A percentile compares a stretch with the other conserved stretches of the same genome.
phyloP scores from a whole-genome alignment of 2,888 invertebrate species.

The Lithophane ornitopus region DNA sequence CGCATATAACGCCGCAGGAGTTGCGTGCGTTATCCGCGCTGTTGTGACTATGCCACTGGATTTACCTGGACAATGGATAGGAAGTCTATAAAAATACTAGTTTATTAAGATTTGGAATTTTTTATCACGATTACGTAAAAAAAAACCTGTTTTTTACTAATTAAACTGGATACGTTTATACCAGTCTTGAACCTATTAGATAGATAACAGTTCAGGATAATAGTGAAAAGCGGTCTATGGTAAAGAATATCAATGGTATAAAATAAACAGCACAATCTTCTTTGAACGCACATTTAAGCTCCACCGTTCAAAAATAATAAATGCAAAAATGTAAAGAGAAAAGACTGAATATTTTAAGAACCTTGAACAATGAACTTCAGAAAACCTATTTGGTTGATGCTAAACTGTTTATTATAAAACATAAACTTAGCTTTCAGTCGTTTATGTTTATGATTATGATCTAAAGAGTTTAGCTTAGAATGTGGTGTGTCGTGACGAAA shows the following conservation, averaged over 20 bases:
- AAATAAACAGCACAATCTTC: background rate
- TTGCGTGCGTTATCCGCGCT: constrained; percentile 94
- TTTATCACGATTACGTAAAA: background rate
- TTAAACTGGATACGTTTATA: background rate
- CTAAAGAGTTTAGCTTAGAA: constrained; percentile 42
- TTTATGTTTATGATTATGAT: constrained; percentile 60
- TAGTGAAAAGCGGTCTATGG: background rate
- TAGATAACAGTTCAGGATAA: background rate
- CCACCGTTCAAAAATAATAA: constrained; percentile 41
- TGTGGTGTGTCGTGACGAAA: constrained; percentile 43
- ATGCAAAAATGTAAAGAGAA: constrained; percentile 46
- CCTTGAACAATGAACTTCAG: constrained; percentile 51
- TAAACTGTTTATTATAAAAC: constrained; percentile 57
- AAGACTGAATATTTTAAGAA: constrained; percentile 55
- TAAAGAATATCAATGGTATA: background rate
- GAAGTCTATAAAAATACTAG: background rate
- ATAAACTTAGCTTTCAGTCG: constrained; percentile 56
- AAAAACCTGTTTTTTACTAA: background rate
- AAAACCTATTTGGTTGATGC: constrained; percentile 54
- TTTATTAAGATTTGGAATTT: background rate
- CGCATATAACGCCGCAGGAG: constrained; percentile 94
- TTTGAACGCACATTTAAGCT: constrained; percentile 27
- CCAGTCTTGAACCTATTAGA: background rate
- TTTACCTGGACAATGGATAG: constrained; percentile 89
- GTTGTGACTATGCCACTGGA: constrained; percentile 96